Evolutionary conservation across 2,888 invertebrate species (phyloP), one percentile per base, ranked within the genome.

Genomic region (Macrosiphum euphorbiae): DNA sequence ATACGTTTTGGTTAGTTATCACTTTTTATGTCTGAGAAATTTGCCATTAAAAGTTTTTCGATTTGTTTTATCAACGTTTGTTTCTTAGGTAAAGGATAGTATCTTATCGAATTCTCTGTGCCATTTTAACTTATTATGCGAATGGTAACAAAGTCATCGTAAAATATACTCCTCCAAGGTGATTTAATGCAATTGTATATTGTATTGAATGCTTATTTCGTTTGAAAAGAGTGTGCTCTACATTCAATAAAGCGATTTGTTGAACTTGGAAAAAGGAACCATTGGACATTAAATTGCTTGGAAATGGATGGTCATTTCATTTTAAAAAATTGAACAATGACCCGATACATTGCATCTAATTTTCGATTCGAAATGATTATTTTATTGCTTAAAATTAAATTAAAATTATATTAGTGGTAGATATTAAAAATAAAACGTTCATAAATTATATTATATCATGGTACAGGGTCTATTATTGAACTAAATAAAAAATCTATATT

Each of bases 11-110:
- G 16, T 89, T 89, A 44, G 28, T 89, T 20, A 44, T 44, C 58
- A 61, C 28, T 58, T 58, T 88, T 89, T 44, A 35, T n/a, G 28
- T 88, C 41, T 28, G 13, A 41, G 28, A 44, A 44, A 61, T 20
- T 61, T 10, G 28, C 20, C 89, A 61, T 89, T 61, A 89, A 89
- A 89, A 89, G 89, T 89, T 89, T 89, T 89, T 61, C 89, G 28
- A 89, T 89, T 89, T 47, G 44, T 89, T 89, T 89, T 61, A 89
- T 89, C 61, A 89, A 89, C 55, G 16, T 58, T 61, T 55, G 58
- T 89, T 61, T 61, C 20, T 85, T 44, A 61, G 78, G 20, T 78
- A 78, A 78, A 78, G 35, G 67, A 35, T 78, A 35, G 28, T 61
- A 28, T 44, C 28, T 89, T 61, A 89, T 61, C 61, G 61, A 58